A percentile compares a stretch with the other conserved stretches of the same genome.
These are phyloP conservation scores for Ranitomeya variabilis DNA, from an alignment of 2,113 vertebrate species.

Conservation along the genomic window DNA sequence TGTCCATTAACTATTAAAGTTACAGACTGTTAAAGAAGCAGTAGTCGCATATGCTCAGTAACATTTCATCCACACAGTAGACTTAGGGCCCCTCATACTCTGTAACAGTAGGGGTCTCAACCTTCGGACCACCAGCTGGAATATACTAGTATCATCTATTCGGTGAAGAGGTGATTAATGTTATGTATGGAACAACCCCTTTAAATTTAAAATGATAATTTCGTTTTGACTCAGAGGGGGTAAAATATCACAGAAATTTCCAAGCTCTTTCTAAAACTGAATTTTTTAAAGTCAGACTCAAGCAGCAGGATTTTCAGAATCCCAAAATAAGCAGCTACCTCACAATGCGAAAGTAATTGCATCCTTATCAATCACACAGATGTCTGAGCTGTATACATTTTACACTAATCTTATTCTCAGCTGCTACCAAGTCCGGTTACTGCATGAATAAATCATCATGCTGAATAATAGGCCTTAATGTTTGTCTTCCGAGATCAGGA, in stretches of 20 bases:
- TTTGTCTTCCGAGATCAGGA: slow-evolving; percentile 5
- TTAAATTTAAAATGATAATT: neutral
- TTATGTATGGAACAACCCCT: too few species aligned
- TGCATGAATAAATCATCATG: slow-evolving; percentile 19
- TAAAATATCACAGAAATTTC: neutral
- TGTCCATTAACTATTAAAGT: too few species aligned
- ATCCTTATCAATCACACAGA: slow-evolving; percentile 17
- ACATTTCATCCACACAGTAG: too few species aligned
- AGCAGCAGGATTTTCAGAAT: slow-evolving; percentile 3
- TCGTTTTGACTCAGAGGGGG: neutral
- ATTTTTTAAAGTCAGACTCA: neutral
- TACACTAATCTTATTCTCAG: slow-evolving; percentile 26
- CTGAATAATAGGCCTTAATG: neutral
- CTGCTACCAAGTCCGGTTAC: neutral
- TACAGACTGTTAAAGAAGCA: too few species aligned
- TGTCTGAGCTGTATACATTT: neutral
- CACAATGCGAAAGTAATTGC: slow-evolving; percentile 15
- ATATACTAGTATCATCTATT: too few species aligned
- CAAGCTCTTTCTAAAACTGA: neutral
- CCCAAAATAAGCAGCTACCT: slow-evolving; percentile 4
- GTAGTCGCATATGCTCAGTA: too few species aligned
- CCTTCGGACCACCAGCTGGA: too few species aligned
- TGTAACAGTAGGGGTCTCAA: too few species aligned
- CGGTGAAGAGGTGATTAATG: too few species aligned
- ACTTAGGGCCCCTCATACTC: too few species aligned